phyloP scores from a whole-genome alignment of 2,797 vertebrate species.

The Triplophysa yarkandensis region DNA sequence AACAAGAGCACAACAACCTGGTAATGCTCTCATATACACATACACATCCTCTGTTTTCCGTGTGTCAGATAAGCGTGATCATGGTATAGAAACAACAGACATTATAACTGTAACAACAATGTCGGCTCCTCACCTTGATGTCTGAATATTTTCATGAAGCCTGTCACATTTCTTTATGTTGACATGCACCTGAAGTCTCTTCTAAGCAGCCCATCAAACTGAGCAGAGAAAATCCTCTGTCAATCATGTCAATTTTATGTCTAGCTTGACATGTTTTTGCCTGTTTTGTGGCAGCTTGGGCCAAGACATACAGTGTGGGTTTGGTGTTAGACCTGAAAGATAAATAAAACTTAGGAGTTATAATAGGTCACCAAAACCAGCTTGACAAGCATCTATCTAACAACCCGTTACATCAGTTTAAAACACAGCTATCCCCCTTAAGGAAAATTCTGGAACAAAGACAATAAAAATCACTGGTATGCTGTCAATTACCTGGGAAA shows the following conservation, averaged over 20 bases:
- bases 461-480: background rate
- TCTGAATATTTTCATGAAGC: background rate
- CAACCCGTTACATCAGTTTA: background rate
- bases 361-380: background rate
- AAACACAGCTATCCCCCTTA: background rate
- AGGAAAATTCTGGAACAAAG: background rate
- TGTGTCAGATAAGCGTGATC: background rate
- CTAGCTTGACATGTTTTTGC: background rate
- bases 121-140: constrained; percentile 16
- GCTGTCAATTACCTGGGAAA: background rate
- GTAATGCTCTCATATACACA: constrained; percentile 41
- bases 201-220: too few species aligned
- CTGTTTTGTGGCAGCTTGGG: background rate
- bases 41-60: background rate
- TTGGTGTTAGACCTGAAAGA: background rate
- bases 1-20: constrained; percentile 64
- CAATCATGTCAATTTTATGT: background rate
- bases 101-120: constrained; percentile 12
- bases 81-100: background rate
- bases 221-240: background rate
- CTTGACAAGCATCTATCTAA: background rate
- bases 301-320: constrained; percentile 7
- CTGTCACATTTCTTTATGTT: background rate
- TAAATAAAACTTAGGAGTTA: background rate
- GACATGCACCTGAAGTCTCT: background rate